Evolutionary conservation across 2,888 invertebrate genomes (phyloP).

Genomic region (Dryadula phaetusa): DNA sequence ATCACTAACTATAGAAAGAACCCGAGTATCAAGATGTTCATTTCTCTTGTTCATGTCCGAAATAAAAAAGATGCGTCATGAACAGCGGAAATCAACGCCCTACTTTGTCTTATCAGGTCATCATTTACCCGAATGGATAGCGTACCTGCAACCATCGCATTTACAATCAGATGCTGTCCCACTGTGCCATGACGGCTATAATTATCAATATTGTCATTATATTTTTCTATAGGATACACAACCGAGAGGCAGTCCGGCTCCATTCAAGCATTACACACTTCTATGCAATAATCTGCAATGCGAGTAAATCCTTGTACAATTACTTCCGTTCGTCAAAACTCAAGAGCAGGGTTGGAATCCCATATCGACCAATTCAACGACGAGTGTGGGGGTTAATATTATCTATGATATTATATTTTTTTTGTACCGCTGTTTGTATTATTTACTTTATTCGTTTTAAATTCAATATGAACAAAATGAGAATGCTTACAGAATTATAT

Average conservation of each 20-base stretch:
- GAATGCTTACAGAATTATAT: no score
- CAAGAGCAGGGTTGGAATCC: conserved; percentile 17
- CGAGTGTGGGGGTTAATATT: conserved; percentile 12
- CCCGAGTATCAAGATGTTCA: no score
- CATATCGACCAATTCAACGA: background rate
- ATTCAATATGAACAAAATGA: background rate
- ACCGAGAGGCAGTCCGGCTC: conserved; percentile 10
- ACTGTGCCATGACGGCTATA: no score
- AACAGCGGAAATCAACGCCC: no score
- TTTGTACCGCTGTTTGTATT: background rate
- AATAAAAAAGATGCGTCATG: no score
- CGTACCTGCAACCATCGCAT: no score
- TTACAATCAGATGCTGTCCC: no score
- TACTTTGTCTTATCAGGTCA: no score
- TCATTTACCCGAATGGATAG: no score
- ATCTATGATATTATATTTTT: conserved; percentile 14
- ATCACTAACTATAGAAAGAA: no score
- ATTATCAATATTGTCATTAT: background rate
- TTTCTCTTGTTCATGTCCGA: no score
- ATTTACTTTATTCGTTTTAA: background rate
- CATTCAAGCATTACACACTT: conserved; percentile 20
- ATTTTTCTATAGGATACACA: background rate
- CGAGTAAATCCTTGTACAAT: conserved; percentile 34
- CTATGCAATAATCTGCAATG: conserved; percentile 23
- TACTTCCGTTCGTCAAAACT: conserved; percentile 28